Percentiles rank a stretch among this genome's conserved stretches.
These are phyloP conservation scores for Neoitamus cyanurus DNA, from an alignment of 2,888 invertebrate species.

Conservation along the genomic window DNA sequence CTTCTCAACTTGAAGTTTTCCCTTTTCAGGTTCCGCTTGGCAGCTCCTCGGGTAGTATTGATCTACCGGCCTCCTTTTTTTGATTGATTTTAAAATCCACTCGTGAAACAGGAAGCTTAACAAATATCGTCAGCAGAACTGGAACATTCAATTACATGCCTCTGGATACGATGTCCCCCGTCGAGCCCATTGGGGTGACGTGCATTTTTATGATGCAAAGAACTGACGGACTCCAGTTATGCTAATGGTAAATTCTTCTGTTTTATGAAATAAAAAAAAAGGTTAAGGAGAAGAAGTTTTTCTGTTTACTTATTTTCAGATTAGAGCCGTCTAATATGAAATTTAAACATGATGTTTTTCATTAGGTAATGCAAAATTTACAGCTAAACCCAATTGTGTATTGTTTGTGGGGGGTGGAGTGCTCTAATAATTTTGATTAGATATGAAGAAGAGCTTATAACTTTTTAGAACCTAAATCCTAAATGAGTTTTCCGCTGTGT, in stretches of 20 bases:
- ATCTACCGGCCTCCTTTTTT: neutral
- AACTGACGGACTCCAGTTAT: neutral
- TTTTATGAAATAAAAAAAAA: neutral
- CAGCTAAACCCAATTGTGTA: too few relatives aligned
- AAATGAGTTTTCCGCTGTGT: too few relatives aligned
- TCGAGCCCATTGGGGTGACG: neutral
- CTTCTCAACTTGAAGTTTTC: constrained; percentile 33
- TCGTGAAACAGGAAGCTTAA: constrained; percentile 29
- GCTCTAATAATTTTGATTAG: too few relatives aligned
- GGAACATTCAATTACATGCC: neutral
- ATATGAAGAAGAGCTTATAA: too few relatives aligned
- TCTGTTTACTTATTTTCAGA: neutral
- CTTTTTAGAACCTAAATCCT: too few relatives aligned
- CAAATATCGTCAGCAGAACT: neutral
- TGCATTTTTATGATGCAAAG: neutral
- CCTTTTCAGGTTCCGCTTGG: constrained; percentile 21
- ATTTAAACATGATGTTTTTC: neutral
- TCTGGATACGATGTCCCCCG: neutral
- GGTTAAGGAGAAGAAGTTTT: neutral
- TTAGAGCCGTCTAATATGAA: neutral
- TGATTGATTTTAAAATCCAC: constrained; percentile 43
- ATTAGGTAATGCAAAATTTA: too few relatives aligned
- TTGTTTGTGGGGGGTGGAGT: too few relatives aligned
- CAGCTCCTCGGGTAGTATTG: constrained; percentile 22
- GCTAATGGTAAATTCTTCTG: neutral